Evolutionary conservation across 2,113 vertebrate species (phyloP), one percentile per base, ranked within the genome.

Genomic region (Grus americana): DNA sequence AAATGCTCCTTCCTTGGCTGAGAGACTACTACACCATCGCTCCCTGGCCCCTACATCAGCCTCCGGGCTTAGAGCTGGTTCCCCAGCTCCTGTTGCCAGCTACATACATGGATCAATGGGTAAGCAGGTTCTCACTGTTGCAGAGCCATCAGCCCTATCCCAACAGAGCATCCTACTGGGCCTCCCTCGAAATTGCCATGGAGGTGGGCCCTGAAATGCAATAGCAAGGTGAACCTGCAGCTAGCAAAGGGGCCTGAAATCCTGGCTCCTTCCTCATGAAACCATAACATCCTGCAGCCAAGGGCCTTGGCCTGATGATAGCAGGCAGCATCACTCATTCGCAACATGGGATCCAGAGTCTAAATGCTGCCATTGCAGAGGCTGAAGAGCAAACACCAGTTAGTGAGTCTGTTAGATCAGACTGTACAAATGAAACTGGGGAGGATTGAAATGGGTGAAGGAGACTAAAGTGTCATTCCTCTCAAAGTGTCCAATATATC

Each of bases 261-360:
- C 23, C 30, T 32, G 27, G 2, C 27, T 71, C 7, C 42, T 66
- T 79, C 58, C 22, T 68, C 36, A 23, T 52, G 65, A 61, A 80
- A n/a, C 24, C 5, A 5, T 6, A 86, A 21, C 6, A 27, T 44
- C 26, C 58, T 84, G 47, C 27, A 79, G 38, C 8, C 71, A 46
- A 52, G 42, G 15, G 15, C n/a, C 27, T 88, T 55, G 72, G 54
- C 0, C 0, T 52, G 30, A 40, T 3, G 6, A 18, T 21, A 54
- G 20, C 30, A 46, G 68, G 65, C 40, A 61, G 17, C 26, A 49
- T 10, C 30, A 21, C 74, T 23, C 27, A 61, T 55, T 49, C 0
- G 0, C 23, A 57, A 55, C 5, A 11, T 5, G 40, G 61, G 27
- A 68, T 85, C 57, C 52, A 59, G 63, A n/a, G 22, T 38, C 30